Base-by-base conservation (phyloP, 2,888 invertebrate genomes). In the Drosophila limbata region DNA sequence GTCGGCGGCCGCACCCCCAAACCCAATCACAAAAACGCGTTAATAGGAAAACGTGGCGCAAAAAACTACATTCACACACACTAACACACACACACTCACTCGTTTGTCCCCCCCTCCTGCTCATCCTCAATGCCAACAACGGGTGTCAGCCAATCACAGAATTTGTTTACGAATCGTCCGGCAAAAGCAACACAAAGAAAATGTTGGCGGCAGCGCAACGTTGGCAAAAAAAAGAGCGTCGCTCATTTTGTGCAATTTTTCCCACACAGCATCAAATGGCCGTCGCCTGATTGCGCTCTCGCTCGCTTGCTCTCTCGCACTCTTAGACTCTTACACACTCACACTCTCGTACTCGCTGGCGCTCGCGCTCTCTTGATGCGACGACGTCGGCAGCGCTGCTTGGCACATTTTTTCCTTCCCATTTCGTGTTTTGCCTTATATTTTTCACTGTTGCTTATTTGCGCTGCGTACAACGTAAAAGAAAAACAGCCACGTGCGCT, bases 81-180 rank as follows among this genome's bases (percentile, higher is more conserved):
- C 59, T 39, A 56, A 42, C 40, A 56, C 11, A 55, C 19, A 50
- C 35, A 61, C 13, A 47, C 42, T 40, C 40, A 55, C 47, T 37
- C 47, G 4, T 6, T 45, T 25, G 44, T 25, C 59, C 28, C 52
- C 55, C 53, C 37, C 19, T 25, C 69, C 8, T 28, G 28, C 8
- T 53, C 63, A 33, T 53, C 47, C 66, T 69, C 13, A 45, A 40
- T 39, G 48, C 56, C 69, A 52, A 39, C 62, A 66, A 56, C 71
- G 64, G 37, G 56, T 52, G 60, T 66, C 75, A 82, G 81, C 91
- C 91, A 91, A 91, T 91, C 91, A 90, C 83, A 91, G 84, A 91
- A 92, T 90, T 91, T 91, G 91, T 91, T 91, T 91, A 91, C 91
- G 91, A 91, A 91, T 87, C 75, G 80, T 73, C 60, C 62, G 78